phyloP scores from a whole-genome alignment of 2,113 vertebrate genomes.

The Lasiurus borealis region DNA sequence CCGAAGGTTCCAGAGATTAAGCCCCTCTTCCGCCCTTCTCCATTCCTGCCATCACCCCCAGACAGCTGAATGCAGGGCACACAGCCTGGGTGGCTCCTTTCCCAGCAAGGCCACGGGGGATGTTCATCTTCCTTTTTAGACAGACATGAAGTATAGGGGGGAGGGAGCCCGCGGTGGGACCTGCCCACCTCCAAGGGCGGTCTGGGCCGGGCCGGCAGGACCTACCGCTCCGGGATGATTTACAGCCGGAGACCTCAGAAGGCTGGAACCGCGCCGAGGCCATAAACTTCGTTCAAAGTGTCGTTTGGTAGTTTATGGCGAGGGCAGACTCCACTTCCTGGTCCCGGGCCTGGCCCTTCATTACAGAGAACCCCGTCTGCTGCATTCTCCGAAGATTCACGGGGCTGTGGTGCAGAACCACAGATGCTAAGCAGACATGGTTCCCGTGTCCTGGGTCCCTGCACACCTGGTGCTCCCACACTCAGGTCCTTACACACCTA shows the following conservation, averaged over 20 bases:
- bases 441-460: too few species aligned
- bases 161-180: not conserved
- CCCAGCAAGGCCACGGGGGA: not conserved
- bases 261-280: conserved; percentile 53
- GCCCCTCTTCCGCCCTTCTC: conserved; percentile 1
- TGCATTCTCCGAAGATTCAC: not conserved
- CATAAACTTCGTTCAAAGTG: conserved; percentile 52
- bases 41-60: not conserved
- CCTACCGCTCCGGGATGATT: conserved; percentile 26
- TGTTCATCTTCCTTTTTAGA: not conserved
- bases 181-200: not conserved
- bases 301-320: not conserved
- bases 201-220: not conserved
- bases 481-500: not conserved
- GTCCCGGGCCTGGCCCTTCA: not conserved
- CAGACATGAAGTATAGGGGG: not conserved
- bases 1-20: not conserved
- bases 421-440: not conserved
- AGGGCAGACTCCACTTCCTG: conserved; percentile 30
- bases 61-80: not conserved
- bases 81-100: not conserved
- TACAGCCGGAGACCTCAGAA: conserved; percentile 49
- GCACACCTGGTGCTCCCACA: rapidly evolving
- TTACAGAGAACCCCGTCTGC: not conserved
- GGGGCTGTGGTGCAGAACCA: not conserved